These are phyloP conservation scores for Parotia lawesii DNA, from an alignment of 2,113 vertebrate genomes.

Conservation along the genomic window DNA sequence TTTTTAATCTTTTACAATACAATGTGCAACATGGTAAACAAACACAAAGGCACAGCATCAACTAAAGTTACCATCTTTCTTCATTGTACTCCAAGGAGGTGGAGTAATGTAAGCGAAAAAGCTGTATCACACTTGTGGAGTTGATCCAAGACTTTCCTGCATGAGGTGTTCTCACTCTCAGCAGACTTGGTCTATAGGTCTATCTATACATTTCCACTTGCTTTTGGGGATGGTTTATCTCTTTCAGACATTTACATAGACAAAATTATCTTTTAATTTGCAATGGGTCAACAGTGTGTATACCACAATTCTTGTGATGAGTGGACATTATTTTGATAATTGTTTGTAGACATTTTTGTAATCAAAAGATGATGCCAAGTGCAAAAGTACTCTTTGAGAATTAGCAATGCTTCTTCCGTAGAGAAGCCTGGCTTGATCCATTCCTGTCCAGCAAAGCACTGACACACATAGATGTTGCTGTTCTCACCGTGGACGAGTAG, in stretches of 20 bases:
- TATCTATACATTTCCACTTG: background rate
- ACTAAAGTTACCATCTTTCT: conserved; percentile 2
- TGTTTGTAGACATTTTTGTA: background rate
- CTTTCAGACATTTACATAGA: background rate
- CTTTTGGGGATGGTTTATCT: background rate
- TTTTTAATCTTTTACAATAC: conserved; percentile 5
- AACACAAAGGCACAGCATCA: background rate
- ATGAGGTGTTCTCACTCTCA: background rate
- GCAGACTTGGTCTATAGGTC: background rate
- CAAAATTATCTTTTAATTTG: background rate
- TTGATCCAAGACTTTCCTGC: background rate
- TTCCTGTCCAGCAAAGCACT: background rate
- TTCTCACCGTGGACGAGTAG: no score
- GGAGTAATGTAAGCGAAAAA: background rate
- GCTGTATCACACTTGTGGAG: background rate
- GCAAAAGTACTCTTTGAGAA: background rate
- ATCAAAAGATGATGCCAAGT: background rate
- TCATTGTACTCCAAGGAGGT: background rate
- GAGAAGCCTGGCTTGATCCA: background rate
- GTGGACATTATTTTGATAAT: background rate
- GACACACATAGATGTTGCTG: background rate
- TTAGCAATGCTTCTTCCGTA: background rate
- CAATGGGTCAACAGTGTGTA: background rate
- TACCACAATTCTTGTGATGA: background rate
- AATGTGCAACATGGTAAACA: background rate